phyloP scores from a whole-genome alignment of 2,888 invertebrate species.

The Drosophila anomalata region DNA sequence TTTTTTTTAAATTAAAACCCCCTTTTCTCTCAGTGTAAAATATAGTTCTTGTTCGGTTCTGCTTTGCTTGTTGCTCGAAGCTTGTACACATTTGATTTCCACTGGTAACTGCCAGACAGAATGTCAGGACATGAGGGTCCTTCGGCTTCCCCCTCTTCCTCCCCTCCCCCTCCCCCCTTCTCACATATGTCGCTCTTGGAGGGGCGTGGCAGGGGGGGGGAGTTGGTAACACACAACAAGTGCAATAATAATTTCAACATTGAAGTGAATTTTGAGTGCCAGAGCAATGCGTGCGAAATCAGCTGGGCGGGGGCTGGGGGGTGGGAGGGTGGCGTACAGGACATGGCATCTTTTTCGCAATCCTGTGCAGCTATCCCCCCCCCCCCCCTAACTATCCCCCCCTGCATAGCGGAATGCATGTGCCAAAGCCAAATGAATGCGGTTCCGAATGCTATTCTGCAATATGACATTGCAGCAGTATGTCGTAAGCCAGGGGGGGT shows the following conservation, averaged over 20 bases:
- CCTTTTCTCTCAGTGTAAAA: neutral
- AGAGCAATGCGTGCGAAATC: slow-evolving; percentile 63
- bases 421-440: slow-evolving; percentile 70
- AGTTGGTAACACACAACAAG: slow-evolving; percentile 57
- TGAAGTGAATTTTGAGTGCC: slow-evolving; percentile 70
- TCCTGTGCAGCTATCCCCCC: neutral
- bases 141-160: neutral
- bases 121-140: slow-evolving; percentile 66
- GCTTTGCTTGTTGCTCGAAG: slow-evolving; percentile 65
- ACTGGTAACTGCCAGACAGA: slow-evolving; percentile 73
- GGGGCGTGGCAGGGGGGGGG: neutral
- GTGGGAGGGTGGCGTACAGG: slow-evolving; percentile 1
- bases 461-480: slow-evolving; percentile 67
- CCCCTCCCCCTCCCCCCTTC: neutral
- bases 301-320: slow-evolving; percentile 37
- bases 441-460: slow-evolving; percentile 59
- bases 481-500: slow-evolving; percentile 19
- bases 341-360: slow-evolving; percentile 20
- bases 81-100: slow-evolving; percentile 70
- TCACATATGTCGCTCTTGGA: neutral
- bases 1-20: neutral
- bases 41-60: slow-evolving; percentile 23
- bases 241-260: slow-evolving; percentile 75
- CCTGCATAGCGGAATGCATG: slow-evolving; percentile 53
- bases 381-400: neutral